Evolutionary conservation across 2,113 vertebrate genomes (phyloP), one percentile per base, ranked within the genome.

Genomic region (Irena cyanogastra): DNA sequence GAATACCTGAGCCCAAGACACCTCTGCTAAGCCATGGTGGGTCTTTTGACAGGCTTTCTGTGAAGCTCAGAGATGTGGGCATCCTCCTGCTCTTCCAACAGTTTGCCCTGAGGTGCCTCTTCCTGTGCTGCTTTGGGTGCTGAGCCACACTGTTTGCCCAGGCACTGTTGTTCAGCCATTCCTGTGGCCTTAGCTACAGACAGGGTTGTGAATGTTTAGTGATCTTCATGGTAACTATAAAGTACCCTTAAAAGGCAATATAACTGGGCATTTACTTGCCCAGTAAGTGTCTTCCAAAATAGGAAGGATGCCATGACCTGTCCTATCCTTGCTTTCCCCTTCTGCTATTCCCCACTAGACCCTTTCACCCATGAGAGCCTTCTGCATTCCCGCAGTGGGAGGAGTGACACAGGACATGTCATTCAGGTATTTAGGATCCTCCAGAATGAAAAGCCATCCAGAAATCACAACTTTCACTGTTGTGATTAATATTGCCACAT

Each of bases 341-440:
- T 42, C 68, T 80, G 35, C 47, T 75, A 1, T n/a, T 85, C 19
- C 52, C 19, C 11, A 24, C 3, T 3, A 68, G 37, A n/a, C 5
- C 27, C 0, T 1, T 88, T 80, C 15, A 4, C 23, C 27, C 19
- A 35, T 1, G 1, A 80, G 45, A 50, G 6, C 15, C 0, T 1
- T 90, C 69, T 52, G 33, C 39, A 49, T 41, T 87, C 61, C 53
- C 69, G 49, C 3, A 2, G 26, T 60, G 70, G 42, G 53, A 75
- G 27, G 15, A 87, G 65, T 0, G 0, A 82, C 19, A 31, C 10
- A 70, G 37, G 41, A 68, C 0, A 0, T 35, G 26, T 44, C 1
- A 0, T 44, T 75, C 69, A 77, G 56, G 33, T 59, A 18, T 28
- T 87, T 70, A 89, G 56, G 20, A 75, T 78, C 13, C 35, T 90